Evolutionary conservation across 2,797 vertebrate species (phyloP), one percentile per base, ranked within the genome.

Genomic region (Eupleurogrammus muticus): DNA sequence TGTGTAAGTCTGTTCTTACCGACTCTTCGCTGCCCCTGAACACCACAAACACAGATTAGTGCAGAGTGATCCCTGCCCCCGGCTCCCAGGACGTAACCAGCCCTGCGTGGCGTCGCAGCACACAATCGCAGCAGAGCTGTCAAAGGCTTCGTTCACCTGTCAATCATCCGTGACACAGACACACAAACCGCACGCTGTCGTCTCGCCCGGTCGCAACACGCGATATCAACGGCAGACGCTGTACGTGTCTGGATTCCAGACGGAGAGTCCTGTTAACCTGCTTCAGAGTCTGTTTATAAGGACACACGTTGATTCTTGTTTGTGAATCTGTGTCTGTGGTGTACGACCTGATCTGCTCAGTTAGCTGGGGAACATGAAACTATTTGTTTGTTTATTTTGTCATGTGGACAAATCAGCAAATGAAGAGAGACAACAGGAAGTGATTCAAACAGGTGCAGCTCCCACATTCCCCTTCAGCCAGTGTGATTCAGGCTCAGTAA

Each of bases 61-160:
- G 81, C 51, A 73, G 80, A 28, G 6, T 28, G 28, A 86, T 83
- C 75, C 74, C 75, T 70, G 83, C 55, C 73, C 66, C 56, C 48
- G 63, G 53, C 48, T 17, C 16, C 17, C 53, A 51, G 70, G 36
- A 60, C 63, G 59, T 20, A 19, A 51, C n/a, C 34, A 48, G 62
- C 62, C 24, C 47, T 66, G 69, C 76, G 69, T 56, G 75, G 44
- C 50, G 34, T 12, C 64, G 74, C 74, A 40, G 86, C 80, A 87
- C 46, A 81, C 78, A 88, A 86, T 64, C 73, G 66, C 53, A 70
- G 64, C 77, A 77, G 6, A 83, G 76, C 77, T 61, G 75, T 77
- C 71, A 70, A 6, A 16, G 20, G n/a, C 66, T 59, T 28, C 66
- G 3, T 55, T 60, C 64, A 64, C 60, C 74, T 70, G 82, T 78